Percentiles rank a stretch among this genome's conserved stretches.
These are phyloP conservation scores for Lasioglossum vierecki DNA, from an alignment of 2,888 invertebrate species.

Conservation along the genomic window DNA sequence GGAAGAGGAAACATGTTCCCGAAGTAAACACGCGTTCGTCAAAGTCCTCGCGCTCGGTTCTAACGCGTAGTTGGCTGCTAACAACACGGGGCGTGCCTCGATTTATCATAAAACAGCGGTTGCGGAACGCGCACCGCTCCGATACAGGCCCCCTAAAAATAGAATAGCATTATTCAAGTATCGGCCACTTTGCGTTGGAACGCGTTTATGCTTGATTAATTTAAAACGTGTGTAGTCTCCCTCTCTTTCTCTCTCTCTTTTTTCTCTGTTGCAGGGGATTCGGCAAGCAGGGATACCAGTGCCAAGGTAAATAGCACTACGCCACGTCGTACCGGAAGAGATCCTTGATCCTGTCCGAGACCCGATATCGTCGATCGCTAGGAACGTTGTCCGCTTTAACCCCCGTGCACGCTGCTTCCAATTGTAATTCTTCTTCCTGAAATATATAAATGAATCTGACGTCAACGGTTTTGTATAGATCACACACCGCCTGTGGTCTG, in stretches of 20 bases:
- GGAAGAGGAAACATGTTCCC: not conserved
- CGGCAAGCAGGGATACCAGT: conserved; percentile 99
- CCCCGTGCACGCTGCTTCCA: not conserved
- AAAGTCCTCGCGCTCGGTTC: not conserved
- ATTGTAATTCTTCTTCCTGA: not conserved
- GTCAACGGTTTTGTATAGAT: not conserved
- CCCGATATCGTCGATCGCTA: not conserved
- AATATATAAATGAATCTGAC: not conserved
- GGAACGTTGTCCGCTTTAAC: not conserved
- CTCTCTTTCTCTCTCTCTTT: not conserved
- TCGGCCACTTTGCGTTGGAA: conserved; percentile 11
- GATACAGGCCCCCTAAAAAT: conserved; percentile 28
- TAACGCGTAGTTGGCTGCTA: not conserved
- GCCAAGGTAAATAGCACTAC: conserved; percentile 89
- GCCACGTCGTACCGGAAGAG: not conserved
- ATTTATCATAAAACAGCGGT: conserved; percentile 40
- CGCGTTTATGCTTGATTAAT: conserved; percentile 37
- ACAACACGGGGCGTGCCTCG: conserved; percentile 2
- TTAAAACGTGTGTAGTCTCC: not conserved
- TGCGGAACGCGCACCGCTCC: not conserved
- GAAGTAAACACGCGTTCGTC: conserved; percentile 14
- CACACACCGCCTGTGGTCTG: not conserved
- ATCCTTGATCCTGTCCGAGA: conserved; percentile 1
- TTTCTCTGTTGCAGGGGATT: conserved; percentile 89
- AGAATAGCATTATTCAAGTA: conserved; percentile 35